Evolutionary conservation across 2,113 vertebrate species (phyloP), one percentile per base, ranked within the genome.

Genomic region (Sturnira hondurensis): DNA sequence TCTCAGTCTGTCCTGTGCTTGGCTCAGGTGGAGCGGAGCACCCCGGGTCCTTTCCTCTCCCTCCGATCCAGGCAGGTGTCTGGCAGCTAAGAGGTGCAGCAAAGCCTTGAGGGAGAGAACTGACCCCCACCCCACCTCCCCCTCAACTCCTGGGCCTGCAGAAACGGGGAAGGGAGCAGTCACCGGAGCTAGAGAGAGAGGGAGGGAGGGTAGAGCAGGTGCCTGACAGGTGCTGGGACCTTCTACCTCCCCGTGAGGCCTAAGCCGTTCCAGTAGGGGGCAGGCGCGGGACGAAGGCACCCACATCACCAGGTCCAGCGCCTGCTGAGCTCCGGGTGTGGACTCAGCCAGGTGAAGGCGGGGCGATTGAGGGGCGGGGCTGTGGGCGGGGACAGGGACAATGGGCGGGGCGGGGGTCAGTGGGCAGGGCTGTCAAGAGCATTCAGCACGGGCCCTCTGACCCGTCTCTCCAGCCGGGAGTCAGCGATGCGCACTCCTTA

Each of bases 401-500:
- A 2, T 56, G 19, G 54, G 54, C 4, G 43, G 38, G 38, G 12
- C 36, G 2, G 70, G 2, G 24, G 70, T 24, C 70, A 14, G 38
- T 58, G 7, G 6, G 17, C 1, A 26, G 24, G 41, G 33, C 61
- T 8, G 33, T 12, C 15, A 16, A 3, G n/a, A 19, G 67, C 67
- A 4, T 3, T 28, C 8, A 0, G n/a, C 22, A 0, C 11, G 54
- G 38, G 41, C 31, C 1, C 45, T 70, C 11, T 15, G 24, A 38
- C 4, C 33, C 28, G 2, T 4, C 1, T 1, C 54, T 58, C 11
- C 61, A 5, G 22, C 20, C 1, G 28, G 0, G 5, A n/a, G 17
- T 28, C 24, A 10, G 8, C 31, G 0, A 45, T 33, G 68, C 38
- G n/a, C 13, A 4, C 3, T 68, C 61, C 47, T 87, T 1, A 10